phyloP scores from a whole-genome alignment of 1,140 invertebrate genomes.

The Kradibia gibbosae region DNA sequence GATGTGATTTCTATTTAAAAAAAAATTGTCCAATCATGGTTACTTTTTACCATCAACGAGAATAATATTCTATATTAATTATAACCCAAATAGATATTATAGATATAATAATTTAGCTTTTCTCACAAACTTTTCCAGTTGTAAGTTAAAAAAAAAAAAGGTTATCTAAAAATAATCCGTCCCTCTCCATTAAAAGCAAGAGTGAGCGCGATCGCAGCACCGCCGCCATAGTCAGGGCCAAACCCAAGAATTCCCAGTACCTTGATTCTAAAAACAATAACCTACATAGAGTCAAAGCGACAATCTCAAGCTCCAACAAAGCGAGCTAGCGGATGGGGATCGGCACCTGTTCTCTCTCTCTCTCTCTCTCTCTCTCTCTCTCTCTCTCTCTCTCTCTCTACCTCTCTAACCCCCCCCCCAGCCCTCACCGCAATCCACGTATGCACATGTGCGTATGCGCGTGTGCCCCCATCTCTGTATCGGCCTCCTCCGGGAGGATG shows the following conservation, averaged over 20 bases:
- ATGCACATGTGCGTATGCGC: constrained; percentile 20
- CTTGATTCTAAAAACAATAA: neutral
- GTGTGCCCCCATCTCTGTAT: neutral
- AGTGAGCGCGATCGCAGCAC: neutral
- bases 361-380: no score
- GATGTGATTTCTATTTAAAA: no score
- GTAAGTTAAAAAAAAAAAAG: neutral
- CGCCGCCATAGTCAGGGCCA: neutral
- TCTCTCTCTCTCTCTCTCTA: no score
- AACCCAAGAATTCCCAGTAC: neutral
- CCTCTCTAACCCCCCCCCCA: no score
- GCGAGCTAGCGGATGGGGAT: neutral
- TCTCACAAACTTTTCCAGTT: no score
- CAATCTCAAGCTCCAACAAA: no score
- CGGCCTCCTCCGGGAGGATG: constrained; percentile 6
- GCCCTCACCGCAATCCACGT: neutral
- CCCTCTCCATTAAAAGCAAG: neutral
- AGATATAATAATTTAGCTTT: no score
- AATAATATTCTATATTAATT: no score
- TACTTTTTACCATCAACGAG: no score
- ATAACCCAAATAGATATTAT: no score
- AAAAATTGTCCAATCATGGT: no score
- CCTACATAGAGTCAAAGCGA: neutral
- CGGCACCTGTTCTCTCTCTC: no score
- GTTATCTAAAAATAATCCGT: neutral